Conservation (phyloP, 1,140 invertebrate species). For the Micrasema minimum region DNA sequence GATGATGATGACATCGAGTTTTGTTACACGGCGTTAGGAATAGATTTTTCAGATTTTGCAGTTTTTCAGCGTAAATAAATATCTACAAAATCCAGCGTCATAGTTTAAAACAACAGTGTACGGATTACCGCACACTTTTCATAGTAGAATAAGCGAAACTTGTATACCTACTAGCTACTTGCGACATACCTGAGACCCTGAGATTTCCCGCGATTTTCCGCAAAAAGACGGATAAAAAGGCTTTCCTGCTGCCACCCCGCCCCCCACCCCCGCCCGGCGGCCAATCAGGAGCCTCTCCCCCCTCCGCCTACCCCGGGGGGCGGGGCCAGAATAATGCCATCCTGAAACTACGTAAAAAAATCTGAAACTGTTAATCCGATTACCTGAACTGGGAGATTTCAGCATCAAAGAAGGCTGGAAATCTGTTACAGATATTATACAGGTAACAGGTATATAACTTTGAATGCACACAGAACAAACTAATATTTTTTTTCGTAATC, state of each 20-base stretch:
- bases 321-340: conserved; percentile 29
- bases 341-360: conserved; percentile 22
- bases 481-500: too few species aligned
- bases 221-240: conserved; percentile 47
- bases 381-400: conserved; percentile 11
- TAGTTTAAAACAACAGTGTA: too few species aligned
- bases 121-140: too few species aligned
- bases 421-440: neutral
- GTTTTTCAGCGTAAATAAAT: too few species aligned
- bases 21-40: too few species aligned
- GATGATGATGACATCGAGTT: too few species aligned
- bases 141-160: too few species aligned
- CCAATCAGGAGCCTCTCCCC: conserved; percentile 39
- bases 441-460: too few species aligned
- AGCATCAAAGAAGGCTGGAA: neutral
- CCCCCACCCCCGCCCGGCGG: conserved; percentile 12
- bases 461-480: too few species aligned
- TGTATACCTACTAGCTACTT: neutral
- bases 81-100: too few species aligned
- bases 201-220: conserved; percentile 36
- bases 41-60: too few species aligned
- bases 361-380: conserved; percentile 17
- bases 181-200: conserved; percentile 25
- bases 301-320: conserved; percentile 22
- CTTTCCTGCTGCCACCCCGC: conserved; percentile 44